These are phyloP conservation scores for Mythimna albipuncta DNA, from an alignment of 2,888 invertebrate species.

Conservation along the genomic window DNA sequence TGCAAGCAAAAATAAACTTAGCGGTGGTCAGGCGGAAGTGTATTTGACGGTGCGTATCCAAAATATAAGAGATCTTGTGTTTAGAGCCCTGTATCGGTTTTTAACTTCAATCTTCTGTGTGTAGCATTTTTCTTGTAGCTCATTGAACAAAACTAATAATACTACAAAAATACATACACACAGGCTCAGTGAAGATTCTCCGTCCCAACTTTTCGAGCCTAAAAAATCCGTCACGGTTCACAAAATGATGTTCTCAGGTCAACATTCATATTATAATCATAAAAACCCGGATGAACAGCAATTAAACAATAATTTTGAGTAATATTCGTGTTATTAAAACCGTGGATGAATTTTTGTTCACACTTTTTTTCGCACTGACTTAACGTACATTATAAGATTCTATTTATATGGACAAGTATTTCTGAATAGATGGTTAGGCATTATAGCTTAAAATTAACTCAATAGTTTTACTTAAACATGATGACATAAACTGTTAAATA, in stretches of 20 bases:
- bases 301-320: conserved; percentile 49
- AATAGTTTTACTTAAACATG: neutral
- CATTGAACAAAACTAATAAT: too few relatives aligned
- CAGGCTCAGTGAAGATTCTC: neutral
- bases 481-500: too few relatives aligned
- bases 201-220: neutral
- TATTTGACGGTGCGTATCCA: too few relatives aligned
- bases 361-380: conserved; percentile 60
- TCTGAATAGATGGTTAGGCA: neutral
- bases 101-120: too few relatives aligned
- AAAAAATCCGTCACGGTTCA: conserved; percentile 22
- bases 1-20: too few relatives aligned
- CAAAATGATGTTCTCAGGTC: conserved; percentile 44
- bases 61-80: too few relatives aligned
- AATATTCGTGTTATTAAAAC: conserved; percentile 59
- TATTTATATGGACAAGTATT: neutral
- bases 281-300: conserved; percentile 55
- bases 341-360: conserved; percentile 47
- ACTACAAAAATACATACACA: too few relatives aligned
- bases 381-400: neutral
- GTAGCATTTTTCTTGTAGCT: too few relatives aligned
- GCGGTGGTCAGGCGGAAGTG: too few relatives aligned
- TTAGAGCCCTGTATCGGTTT: too few relatives aligned
- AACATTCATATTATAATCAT: conserved; percentile 38
- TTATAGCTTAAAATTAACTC: neutral